Conservation (phyloP, 2,888 invertebrate genomes). For the Oegoconia quadripuncta region DNA sequence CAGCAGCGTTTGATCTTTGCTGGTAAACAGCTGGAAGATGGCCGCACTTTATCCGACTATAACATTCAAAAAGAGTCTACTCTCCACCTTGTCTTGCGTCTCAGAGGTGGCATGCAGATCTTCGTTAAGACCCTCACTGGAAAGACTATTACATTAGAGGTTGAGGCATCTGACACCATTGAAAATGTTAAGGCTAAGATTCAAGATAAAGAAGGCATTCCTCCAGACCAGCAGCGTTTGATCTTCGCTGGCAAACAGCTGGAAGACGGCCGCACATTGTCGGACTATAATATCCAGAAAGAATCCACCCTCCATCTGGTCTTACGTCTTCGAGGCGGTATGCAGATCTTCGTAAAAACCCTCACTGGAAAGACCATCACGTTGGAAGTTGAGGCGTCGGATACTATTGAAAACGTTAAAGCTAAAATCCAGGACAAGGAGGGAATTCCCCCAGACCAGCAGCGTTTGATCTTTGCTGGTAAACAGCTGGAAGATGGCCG, state of each 20-base stretch:
- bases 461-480: slow-evolving; percentile 53
- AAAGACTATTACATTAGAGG: slow-evolving; percentile 54
- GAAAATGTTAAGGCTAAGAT: slow-evolving; percentile 61
- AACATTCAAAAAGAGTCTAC: slow-evolving; percentile 65
- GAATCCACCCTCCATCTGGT: slow-evolving; percentile 53
- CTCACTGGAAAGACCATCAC: slow-evolving; percentile 55
- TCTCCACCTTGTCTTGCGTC: slow-evolving; percentile 54
- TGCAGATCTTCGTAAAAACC: slow-evolving; percentile 59
- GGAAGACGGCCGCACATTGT: slow-evolving; percentile 53
- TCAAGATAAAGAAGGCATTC: slow-evolving; percentile 57
- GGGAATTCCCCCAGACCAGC: slow-evolving; percentile 59
- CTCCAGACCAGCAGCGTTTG: slow-evolving; percentile 53
- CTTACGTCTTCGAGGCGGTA: slow-evolving; percentile 51
- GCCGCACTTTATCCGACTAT: slow-evolving; percentile 58
- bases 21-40: slow-evolving; percentile 60
- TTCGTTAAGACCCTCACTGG: slow-evolving; percentile 56
- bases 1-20: slow-evolving; percentile 61
- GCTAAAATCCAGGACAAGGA: slow-evolving; percentile 64
- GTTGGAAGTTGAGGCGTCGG: slow-evolving; percentile 52
- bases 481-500: slow-evolving; percentile 56
- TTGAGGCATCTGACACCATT: slow-evolving; percentile 51
- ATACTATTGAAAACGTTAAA: slow-evolving; percentile 62
- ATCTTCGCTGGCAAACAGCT: slow-evolving; percentile 57
- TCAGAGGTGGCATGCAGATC: slow-evolving; percentile 58
- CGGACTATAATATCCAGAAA: slow-evolving; percentile 58